phyloP scores from a whole-genome alignment of 2,113 vertebrate species.

The Pedetes capensis region DNA sequence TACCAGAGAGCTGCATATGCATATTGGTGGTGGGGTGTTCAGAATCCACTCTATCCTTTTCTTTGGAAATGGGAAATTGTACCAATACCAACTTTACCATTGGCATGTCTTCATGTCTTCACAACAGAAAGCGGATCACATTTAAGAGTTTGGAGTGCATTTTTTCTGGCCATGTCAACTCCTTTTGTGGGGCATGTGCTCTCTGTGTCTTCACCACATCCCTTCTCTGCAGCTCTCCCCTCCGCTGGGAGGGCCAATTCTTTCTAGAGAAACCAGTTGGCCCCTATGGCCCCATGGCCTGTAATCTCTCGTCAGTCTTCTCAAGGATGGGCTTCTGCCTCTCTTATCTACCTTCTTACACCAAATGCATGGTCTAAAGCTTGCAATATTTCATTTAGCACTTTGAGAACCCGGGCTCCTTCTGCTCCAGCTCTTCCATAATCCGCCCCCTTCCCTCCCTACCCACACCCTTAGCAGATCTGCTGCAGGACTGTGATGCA shows the following conservation, averaged over 20 bases:
- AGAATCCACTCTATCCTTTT: neutral
- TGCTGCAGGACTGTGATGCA: too few relatives aligned
- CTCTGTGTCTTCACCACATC: neutral
- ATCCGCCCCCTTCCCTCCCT: too few relatives aligned
- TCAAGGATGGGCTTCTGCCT: neutral
- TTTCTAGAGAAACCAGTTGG: neutral
- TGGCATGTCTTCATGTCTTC: neutral
- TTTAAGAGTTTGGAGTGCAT: neutral
- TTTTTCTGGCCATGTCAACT: neutral
- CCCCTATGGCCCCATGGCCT: rapidly evolving
- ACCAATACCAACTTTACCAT: neutral
- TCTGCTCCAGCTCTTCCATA: too few relatives aligned
- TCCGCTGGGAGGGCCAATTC: neutral
- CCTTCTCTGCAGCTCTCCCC: neutral
- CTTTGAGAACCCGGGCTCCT: neutral
- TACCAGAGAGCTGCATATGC: neutral
- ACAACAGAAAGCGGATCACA: neutral
- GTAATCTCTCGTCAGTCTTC: neutral
- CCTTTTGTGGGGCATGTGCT: neutral
- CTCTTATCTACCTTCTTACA: neutral
- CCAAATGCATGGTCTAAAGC: neutral
- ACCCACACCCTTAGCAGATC: too few relatives aligned
- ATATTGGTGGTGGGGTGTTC: neutral
- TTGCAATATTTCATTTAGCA: neutral
- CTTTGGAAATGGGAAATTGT: neutral